Evolutionary conservation across 2,888 invertebrate species (phyloP).

Genomic region (Cerastoderma edule): DNA sequence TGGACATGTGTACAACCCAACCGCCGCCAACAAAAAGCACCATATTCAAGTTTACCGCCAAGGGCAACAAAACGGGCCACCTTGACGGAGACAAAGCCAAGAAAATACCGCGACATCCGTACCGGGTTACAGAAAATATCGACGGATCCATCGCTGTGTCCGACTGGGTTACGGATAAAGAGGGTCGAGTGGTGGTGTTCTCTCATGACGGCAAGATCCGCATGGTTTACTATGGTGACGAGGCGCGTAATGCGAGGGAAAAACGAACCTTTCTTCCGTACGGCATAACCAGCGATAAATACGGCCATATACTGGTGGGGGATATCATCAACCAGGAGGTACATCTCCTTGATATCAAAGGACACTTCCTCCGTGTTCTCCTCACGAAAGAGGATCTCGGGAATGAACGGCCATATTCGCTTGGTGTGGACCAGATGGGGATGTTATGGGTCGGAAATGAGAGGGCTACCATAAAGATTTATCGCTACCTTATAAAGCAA

Average conservation of each 20-base stretch:
- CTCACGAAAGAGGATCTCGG: slow-evolving; percentile 43
- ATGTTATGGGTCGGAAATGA: slow-evolving; percentile 63
- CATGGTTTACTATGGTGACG: slow-evolving; percentile 55
- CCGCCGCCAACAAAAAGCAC: slow-evolving; percentile 55
- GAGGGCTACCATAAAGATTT: slow-evolving; percentile 55
- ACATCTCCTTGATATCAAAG: slow-evolving; percentile 54
- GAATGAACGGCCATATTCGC: slow-evolving; percentile 56
- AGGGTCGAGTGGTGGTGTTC: slow-evolving; percentile 59
- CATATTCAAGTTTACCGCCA: slow-evolving; percentile 57
- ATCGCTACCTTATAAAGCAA: slow-evolving; percentile 50
- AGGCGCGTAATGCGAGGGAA: slow-evolving; percentile 29
- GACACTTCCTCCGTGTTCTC: slow-evolving; percentile 54
- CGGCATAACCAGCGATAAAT: slow-evolving; percentile 55
- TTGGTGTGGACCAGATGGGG: slow-evolving; percentile 56
- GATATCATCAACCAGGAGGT: slow-evolving; percentile 56
- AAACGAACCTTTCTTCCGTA: slow-evolving; percentile 52
- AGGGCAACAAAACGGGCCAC: slow-evolving; percentile 58
- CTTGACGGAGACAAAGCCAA: slow-evolving; percentile 54
- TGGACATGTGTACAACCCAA: slow-evolving; percentile 50
- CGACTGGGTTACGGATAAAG: slow-evolving; percentile 59
- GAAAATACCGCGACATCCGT: slow-evolving; percentile 55
- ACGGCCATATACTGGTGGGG: slow-evolving; percentile 54
- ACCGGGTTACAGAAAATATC: slow-evolving; percentile 58
- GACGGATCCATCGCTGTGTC: slow-evolving; percentile 57
- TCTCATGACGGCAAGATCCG: slow-evolving; percentile 58